A percentile compares a stretch with the other conserved stretches of the same genome.
phyloP scores from a whole-genome alignment of 2,797 vertebrate species.

The Etheostoma nigrum region DNA sequence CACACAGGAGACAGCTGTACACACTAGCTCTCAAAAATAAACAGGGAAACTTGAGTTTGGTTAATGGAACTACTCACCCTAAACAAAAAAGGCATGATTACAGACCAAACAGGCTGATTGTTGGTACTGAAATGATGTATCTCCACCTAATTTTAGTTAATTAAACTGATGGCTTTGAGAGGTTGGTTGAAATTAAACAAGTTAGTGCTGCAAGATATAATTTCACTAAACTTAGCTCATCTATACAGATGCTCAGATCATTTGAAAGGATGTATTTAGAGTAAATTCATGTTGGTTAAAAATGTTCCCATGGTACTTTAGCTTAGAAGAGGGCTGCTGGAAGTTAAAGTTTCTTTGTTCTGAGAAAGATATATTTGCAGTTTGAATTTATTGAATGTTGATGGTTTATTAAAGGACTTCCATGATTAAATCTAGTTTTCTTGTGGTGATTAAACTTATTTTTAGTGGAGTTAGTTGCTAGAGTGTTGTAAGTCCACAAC shows the following conservation, averaged over 20 bases:
- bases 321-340: background rate
- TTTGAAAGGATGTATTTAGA: slow-evolving; percentile 28
- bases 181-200: slow-evolving; percentile 40
- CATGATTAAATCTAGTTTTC: background rate
- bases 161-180: slow-evolving; percentile 41
- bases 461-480: slow-evolving; percentile 13
- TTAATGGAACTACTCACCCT: slow-evolving; percentile 35
- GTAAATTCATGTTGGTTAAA: slow-evolving; percentile 21
- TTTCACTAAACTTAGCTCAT: slow-evolving; percentile 43
- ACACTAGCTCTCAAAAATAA: slow-evolving; percentile 25
- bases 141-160: slow-evolving; percentile 49
- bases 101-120: slow-evolving; percentile 30
- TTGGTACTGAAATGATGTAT: slow-evolving; percentile 51
- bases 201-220: slow-evolving; percentile 27
- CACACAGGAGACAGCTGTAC: slow-evolving; percentile 3
- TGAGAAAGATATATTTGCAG: slow-evolving; percentile 5
- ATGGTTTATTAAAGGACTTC: slow-evolving; percentile 21
- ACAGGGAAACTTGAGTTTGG: slow-evolving; percentile 32
- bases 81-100: slow-evolving; percentile 57
- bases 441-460: background rate
- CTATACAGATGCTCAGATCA: slow-evolving; percentile 31
- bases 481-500: slow-evolving; percentile 3
- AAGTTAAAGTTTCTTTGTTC: background rate
- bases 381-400: slow-evolving; percentile 22
- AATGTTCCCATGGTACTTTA: slow-evolving; percentile 10